phyloP scores from a whole-genome alignment of 2,797 vertebrate species.

The Anguilla pacifica region DNA sequence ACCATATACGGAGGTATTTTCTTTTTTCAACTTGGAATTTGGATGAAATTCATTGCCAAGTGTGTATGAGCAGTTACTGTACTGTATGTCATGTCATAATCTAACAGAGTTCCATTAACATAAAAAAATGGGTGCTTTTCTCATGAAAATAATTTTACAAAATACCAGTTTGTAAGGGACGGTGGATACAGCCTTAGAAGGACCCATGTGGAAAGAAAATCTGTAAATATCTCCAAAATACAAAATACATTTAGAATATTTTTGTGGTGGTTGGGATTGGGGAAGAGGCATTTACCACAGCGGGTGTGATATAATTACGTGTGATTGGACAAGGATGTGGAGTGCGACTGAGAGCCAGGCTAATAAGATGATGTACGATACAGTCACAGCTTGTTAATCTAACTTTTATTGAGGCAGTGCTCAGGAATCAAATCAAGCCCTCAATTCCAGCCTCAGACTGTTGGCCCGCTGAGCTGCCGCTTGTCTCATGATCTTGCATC shows the following conservation, averaged over 20 bases:
- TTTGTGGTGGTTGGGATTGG: neutral
- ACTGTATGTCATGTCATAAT: no score
- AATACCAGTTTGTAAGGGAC: no score
- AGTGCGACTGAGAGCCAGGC: neutral
- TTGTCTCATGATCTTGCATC: neutral
- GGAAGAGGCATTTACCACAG: neutral
- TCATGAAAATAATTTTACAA: no score
- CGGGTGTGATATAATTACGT: neutral
- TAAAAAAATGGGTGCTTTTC: no score
- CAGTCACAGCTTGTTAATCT: conserved; percentile 25
- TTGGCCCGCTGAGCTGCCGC: neutral
- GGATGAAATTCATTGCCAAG: no score
- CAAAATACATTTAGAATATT: neutral
- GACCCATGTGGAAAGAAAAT: no score
- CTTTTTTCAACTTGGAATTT: no score
- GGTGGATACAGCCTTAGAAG: no score
- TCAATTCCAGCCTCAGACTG: neutral
- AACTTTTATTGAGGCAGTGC: conserved; percentile 8
- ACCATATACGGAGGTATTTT: no score
- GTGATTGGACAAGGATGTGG: conserved; percentile 8
- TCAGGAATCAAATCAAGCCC: conserved; percentile 16
- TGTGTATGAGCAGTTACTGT: no score
- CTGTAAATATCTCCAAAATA: no score
- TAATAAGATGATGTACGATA: conserved; percentile 16
- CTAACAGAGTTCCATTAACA: no score